Base-by-base conservation (phyloP, 2,888 invertebrate species). In the Synergus laeviventris region DNA sequence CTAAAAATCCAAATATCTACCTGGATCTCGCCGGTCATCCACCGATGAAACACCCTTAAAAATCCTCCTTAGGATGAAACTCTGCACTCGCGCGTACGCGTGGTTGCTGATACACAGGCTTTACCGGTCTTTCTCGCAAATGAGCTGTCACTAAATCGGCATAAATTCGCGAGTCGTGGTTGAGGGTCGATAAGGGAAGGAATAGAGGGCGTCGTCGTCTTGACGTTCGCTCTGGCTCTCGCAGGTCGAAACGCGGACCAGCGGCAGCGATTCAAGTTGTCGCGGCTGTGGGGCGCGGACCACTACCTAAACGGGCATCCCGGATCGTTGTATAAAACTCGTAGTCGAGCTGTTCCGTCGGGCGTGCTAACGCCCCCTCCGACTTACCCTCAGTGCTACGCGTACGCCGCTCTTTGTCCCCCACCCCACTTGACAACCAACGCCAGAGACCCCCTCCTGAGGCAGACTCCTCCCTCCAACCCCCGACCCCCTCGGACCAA, bases 241-340 rank as follows among this genome's bases (percentile, higher is more conserved):
- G 62, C 75, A 24, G 54, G 66, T 11, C 42, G 39, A 62, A 59
- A 73, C 54, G 45, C 49, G 60, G 59, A 56, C 45, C 39, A 38
- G n/a, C 73, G 56, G 54, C 73, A 61, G 54, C 75, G 73, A 31
- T 74, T 82, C 78, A 64, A 87, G 88, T 86, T 89, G 84, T 85
- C 87, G 88, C 88, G 87, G 82, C 87, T 88, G 84, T 87, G 89
- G 89, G 89, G 89, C 89, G 89, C 89, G 88, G 89, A 86, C 88
- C 86, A 90, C 89, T 89, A 87, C 86, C 87, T 88, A 85, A 87
- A 90, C 89, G 88, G 87, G 87, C 88, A 87, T 86, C 90, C 90
- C 89, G 89, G 90, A 90, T 90, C 90, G 90, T 89, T 89, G 86
- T 88, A 88, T 86, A 87, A 89, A 89, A 89, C 88, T 89, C 86